Percentiles rank a stretch among this genome's conserved stretches.
These are phyloP conservation scores for Lampris incognitus DNA, from an alignment of 2,113 vertebrate species.

Conservation along the genomic window DNA sequence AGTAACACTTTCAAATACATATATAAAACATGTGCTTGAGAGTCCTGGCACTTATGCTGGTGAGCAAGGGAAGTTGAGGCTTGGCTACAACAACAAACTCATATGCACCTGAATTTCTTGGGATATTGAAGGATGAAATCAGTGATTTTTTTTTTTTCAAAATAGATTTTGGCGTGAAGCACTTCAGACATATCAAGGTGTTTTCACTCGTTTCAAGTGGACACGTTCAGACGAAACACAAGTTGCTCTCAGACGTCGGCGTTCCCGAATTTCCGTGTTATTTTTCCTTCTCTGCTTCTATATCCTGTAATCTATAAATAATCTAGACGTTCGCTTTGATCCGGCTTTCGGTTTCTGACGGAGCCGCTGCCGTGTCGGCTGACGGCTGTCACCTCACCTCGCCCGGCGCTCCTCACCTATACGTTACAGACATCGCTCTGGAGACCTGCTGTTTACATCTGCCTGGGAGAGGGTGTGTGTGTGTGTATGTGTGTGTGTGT, in stretches of 20 bases:
- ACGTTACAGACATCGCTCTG: slow-evolving; percentile 30
- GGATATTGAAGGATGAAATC: not conserved
- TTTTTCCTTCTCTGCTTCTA: slow-evolving; percentile 1
- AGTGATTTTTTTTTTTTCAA: slow-evolving; percentile 16
- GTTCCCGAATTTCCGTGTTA: slow-evolving; percentile 38
- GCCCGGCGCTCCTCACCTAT: slow-evolving; percentile 28
- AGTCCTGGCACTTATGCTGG: too few relatives aligned
- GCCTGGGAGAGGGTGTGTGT: not conserved
- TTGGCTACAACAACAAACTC: not conserved
- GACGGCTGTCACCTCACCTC: slow-evolving; percentile 67
- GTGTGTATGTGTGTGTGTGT: slow-evolving; percentile 13
- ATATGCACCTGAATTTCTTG: not conserved
- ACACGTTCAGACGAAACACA: slow-evolving; percentile 10
- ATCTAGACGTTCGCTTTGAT: slow-evolving; percentile 72
- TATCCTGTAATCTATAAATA: slow-evolving; percentile 73
- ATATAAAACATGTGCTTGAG: too few relatives aligned
- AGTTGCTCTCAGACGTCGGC: slow-evolving; percentile 29
- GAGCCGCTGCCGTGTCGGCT: slow-evolving; percentile 35
- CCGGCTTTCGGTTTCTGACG: slow-evolving; percentile 36
- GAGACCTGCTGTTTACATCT: slow-evolving; percentile 54
- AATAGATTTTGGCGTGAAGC: slow-evolving; percentile 20
- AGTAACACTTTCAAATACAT: too few relatives aligned
- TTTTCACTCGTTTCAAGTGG: slow-evolving; percentile 1
- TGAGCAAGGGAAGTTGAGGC: not conserved
- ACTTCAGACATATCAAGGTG: slow-evolving; percentile 28